Evolutionary conservation across 2,797 vertebrate genomes (phyloP), one percentile per base, ranked within the genome.

Genomic region (Phalloptychus januarius): DNA sequence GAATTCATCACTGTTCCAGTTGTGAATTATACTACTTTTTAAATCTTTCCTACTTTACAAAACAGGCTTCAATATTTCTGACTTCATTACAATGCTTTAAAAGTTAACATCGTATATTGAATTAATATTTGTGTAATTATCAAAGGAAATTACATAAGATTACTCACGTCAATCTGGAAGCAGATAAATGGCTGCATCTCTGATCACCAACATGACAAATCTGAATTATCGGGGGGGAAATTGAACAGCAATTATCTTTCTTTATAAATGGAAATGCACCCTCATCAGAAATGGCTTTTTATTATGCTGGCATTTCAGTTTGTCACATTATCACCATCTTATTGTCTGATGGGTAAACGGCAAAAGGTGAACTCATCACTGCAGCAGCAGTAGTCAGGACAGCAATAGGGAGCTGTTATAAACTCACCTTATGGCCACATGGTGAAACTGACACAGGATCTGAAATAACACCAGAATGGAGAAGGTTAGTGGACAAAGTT

Each of bases 311-410:
- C n/a, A 0, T 58, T 88, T 97, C 96, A 97, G 96, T 93, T 87
- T 54, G 80, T 93, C 82, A 94, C 79, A 91, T 70, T 89, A 94
- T 87, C 96, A 97, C 76, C 88, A 94, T 88, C 90, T 82, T 87
- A 80, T 78, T 79, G 90, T 98, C 96, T 95, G 97, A 95, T 96
- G 96, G 97, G 97, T 97, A 94, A 94, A 94, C 93, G 91, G 94
- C 93, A 78, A 94, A 93, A 81, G 28, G 36, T 82, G 92, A 92
- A 83, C 4, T 95, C 93, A 93, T 94, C 92, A 78, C 69, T 45
- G 45, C 7, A 50, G 44, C 31, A 80, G 5, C 11, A 48, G 18
- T 12, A 4, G 56, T 18, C 4, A 23, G 1, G 31, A 52, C 0
- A 10, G 25, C 48, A 73, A 31, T 36, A 72, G 44, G 0, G 38